Evolutionary conservation across 2,888 invertebrate genomes (phyloP).

Genomic region (Orthonevra nobilis): DNA sequence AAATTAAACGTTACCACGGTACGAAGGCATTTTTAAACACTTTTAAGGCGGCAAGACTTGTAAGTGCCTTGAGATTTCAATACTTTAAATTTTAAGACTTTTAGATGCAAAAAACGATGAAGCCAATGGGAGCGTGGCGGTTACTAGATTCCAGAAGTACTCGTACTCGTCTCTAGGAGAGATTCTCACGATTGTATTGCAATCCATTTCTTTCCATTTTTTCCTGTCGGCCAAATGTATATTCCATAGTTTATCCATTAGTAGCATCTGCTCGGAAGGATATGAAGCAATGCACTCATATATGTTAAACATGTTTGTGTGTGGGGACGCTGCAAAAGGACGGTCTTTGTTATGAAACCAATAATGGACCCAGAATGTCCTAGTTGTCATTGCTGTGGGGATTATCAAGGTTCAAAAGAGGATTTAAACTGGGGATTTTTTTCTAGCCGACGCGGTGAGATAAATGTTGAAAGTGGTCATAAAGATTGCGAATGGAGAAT

Average conservation of each 20-base stretch:
- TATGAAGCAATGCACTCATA: too few relatives aligned
- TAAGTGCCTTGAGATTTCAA: too few relatives aligned
- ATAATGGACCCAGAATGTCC: constrained; percentile 43
- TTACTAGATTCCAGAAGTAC: constrained; percentile 25
- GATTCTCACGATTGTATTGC: constrained; percentile 45
- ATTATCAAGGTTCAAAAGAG: constrained; percentile 44
- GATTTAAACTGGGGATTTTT: constrained; percentile 2
- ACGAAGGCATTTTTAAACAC: constrained; percentile 35
- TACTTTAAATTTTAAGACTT: too few relatives aligned
- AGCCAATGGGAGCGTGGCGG: constrained; percentile 8
- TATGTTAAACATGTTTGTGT: constrained; percentile 7
- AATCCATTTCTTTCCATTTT: too few relatives aligned
- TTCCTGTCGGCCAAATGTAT: too few relatives aligned
- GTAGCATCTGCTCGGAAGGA: constrained; percentile 5
- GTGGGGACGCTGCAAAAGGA: too few relatives aligned
- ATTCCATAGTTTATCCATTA: constrained; percentile 12
- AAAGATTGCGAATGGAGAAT: too few relatives aligned
- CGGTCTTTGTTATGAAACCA: constrained; percentile 22
- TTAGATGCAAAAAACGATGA: constrained; percentile 55
- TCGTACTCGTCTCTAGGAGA: too few relatives aligned
- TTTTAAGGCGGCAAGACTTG: too few relatives aligned
- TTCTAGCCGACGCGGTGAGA: background rate
- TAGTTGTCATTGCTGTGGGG: constrained; percentile 14
- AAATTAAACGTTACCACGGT: too few relatives aligned
- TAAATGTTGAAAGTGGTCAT: background rate